Evolutionary conservation across 2,888 invertebrate genomes (phyloP).

Genomic region (Stramonita haemastoma): DNA sequence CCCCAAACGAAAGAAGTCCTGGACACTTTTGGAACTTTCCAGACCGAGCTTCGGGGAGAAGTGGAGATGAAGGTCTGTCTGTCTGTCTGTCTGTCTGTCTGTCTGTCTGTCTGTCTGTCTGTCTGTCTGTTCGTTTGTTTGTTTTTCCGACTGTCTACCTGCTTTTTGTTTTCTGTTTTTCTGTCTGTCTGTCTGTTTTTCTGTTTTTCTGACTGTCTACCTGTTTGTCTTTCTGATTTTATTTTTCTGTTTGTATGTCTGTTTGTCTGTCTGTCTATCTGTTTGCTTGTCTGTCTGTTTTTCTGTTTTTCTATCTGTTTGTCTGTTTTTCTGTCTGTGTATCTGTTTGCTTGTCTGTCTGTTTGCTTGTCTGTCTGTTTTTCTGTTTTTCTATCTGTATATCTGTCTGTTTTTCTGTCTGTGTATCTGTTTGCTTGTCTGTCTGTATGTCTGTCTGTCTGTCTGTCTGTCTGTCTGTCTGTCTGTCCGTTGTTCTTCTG

Average conservation of each 20-base stretch:
- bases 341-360: neutral
- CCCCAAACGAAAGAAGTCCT: slow-evolving; percentile 90
- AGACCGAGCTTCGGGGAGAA: slow-evolving; percentile 89
- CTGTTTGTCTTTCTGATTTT: neutral
- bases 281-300: too few relatives aligned
- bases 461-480: too few relatives aligned
- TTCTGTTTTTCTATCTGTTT: neutral
- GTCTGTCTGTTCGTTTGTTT: slow-evolving; percentile 1
- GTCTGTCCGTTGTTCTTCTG: too few relatives aligned
- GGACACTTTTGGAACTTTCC: slow-evolving; percentile 90
- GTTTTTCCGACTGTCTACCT: neutral
- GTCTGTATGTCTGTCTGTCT: too few relatives aligned
- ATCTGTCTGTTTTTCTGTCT: too few relatives aligned
- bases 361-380: too few relatives aligned
- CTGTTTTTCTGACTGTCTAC: too few relatives aligned
- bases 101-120: slow-evolving; percentile 2
- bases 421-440: too few relatives aligned
- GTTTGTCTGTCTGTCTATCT: neutral
- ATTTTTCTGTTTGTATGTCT: neutral
- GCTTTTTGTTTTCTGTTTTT: neutral
- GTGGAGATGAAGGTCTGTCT: slow-evolving; percentile 91
- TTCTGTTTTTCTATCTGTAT: too few relatives aligned
- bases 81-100: neutral
- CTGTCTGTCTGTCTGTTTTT: neutral
- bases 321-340: neutral